phyloP scores from a whole-genome alignment of 2,888 invertebrate species.

The Lochmaea crataegi region DNA sequence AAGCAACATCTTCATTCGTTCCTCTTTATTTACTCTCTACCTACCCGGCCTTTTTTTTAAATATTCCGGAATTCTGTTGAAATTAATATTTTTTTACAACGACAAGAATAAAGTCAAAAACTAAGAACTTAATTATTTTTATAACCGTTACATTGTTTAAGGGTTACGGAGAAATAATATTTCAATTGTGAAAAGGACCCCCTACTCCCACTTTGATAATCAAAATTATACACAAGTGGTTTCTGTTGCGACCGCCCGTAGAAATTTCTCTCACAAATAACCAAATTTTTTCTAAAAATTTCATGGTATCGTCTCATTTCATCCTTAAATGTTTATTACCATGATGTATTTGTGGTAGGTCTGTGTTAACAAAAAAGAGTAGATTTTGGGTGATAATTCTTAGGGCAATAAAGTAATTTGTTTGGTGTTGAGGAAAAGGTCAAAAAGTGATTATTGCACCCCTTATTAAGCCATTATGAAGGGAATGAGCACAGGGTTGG shows the following conservation, averaged over 20 bases:
- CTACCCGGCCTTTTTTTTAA: too few species aligned
- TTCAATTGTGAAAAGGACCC: not conserved
- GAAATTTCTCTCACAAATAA: constrained; percentile 5
- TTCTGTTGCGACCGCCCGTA: constrained; percentile 9
- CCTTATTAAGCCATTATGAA: constrained; percentile 42
- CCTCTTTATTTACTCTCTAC: too few species aligned
- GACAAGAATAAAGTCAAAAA: too few species aligned
- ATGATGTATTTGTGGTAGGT: constrained; percentile 35
- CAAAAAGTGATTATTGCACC: constrained; percentile 46
- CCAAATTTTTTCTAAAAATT: constrained; percentile 24
- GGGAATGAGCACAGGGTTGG: constrained; percentile 7
- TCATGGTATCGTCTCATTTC: constrained; percentile 20
- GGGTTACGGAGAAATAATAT: not conserved
- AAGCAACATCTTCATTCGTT: too few species aligned
- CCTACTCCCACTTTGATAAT: not conserved
- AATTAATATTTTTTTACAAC: too few species aligned
- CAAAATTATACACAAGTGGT: constrained; percentile 15
- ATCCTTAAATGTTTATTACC: constrained; percentile 23
- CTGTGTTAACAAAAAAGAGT: constrained; percentile 33
- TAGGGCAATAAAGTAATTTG: constrained; percentile 44
- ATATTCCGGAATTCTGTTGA: too few species aligned
- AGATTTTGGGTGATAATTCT: constrained; percentile 36
- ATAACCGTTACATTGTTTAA: not conserved
- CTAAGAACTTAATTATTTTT: too few species aligned
- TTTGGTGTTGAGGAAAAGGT: constrained; percentile 36